Percentiles rank a stretch among this genome's conserved stretches.
Evolutionary conservation across 2,888 invertebrate species (phyloP).

Genomic region (Cantharis rufa): DNA sequence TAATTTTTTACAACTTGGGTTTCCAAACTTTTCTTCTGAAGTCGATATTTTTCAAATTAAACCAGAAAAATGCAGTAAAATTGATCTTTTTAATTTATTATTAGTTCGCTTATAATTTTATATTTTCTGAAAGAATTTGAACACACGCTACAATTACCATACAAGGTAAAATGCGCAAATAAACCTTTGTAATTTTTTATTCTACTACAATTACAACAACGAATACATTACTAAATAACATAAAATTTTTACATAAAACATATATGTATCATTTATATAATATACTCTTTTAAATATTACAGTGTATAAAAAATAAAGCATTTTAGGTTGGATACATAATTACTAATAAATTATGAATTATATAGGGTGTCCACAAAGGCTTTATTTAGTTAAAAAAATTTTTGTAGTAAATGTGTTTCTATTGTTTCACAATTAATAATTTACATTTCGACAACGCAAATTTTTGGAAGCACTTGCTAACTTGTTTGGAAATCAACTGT

Average conservation of each 20-base stretch:
- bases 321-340: neutral
- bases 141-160: too few relatives aligned
- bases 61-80: too few relatives aligned
- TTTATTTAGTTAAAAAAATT: neutral
- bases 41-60: too few relatives aligned
- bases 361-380: neutral
- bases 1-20: too few relatives aligned
- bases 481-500: neutral
- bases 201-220: neutral
- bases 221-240: neutral
- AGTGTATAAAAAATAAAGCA: neutral
- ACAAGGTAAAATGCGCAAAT: too few relatives aligned
- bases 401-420: neutral
- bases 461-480: neutral
- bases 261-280: neutral
- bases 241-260: neutral
- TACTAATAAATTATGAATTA: neutral
- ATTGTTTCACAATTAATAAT: neutral
- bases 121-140: too few relatives aligned
- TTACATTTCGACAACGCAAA: too few relatives aligned
- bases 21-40: too few relatives aligned
- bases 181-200: neutral
- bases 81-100: too few relatives aligned
- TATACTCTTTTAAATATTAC: neutral
- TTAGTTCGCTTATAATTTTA: too few relatives aligned